Conservation (phyloP, 2,888 invertebrate species). For the Hirtodrosophila confusa region DNA sequence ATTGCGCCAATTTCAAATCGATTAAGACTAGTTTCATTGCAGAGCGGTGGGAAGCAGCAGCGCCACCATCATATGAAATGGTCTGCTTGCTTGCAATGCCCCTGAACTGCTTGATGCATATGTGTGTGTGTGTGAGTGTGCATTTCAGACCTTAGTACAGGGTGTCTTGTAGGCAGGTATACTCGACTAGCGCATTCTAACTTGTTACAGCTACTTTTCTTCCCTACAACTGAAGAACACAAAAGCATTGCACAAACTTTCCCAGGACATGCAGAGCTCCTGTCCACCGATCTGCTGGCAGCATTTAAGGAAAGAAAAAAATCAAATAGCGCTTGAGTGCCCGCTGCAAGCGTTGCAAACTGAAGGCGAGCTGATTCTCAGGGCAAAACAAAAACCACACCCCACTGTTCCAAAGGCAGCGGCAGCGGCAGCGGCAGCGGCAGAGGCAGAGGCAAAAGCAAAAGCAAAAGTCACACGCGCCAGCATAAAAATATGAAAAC, state of each 20-base stretch:
- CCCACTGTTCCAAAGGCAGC: slow-evolving; percentile 33
- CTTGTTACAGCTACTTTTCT: too few relatives aligned
- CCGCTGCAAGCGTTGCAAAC: slow-evolving; percentile 25
- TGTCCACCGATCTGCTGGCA: slow-evolving; percentile 30
- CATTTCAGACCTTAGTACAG: too few relatives aligned
- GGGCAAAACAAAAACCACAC: slow-evolving; percentile 46
- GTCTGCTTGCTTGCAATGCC: too few relatives aligned
- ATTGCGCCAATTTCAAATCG: too few relatives aligned
- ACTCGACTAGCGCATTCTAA: too few relatives aligned
- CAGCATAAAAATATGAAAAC: slow-evolving; percentile 47
- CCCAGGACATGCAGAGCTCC: slow-evolving; percentile 31
- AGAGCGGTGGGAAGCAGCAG: too few relatives aligned
- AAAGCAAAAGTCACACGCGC: slow-evolving; percentile 62
- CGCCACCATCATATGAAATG: too few relatives aligned
- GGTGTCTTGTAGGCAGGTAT: too few relatives aligned
- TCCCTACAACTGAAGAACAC: background rate
- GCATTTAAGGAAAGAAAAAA: background rate
- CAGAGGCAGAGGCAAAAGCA: slow-evolving; percentile 41
- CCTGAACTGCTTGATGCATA: too few relatives aligned
- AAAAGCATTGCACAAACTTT: slow-evolving; percentile 7
- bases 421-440: background rate
- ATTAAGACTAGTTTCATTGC: too few relatives aligned
- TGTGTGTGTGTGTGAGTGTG: too few relatives aligned
- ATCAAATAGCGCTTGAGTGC: background rate
- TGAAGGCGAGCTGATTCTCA: slow-evolving; percentile 36